Percentiles rank a stretch among this genome's conserved stretches.
Conservation (phyloP, 1,140 invertebrate species). For the Drosophila carrolli region DNA sequence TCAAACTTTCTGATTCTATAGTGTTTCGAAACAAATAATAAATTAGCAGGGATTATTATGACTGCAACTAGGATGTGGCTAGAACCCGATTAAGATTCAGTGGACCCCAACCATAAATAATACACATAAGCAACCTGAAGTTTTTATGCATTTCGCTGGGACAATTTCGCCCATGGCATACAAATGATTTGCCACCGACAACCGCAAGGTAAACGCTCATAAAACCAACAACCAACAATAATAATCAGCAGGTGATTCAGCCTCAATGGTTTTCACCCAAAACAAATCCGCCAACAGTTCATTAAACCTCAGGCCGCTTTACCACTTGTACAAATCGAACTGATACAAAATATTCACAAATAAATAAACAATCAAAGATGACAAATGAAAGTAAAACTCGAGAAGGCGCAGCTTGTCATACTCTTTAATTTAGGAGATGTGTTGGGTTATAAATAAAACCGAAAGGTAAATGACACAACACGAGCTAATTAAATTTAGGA, state of each 20-base stretch:
- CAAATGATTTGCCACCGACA: conserved; percentile 48
- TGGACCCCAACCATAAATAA: conserved; percentile 57
- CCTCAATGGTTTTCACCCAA: conserved; percentile 67
- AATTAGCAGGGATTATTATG: conserved; percentile 15
- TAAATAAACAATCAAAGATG: conserved; percentile 70
- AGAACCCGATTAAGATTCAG: conserved; percentile 58
- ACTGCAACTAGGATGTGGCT: conserved; percentile 55
- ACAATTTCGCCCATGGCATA: conserved; percentile 73
- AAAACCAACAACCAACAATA: conserved; percentile 41
- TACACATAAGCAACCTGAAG: conserved; percentile 25
- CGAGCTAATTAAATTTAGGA: background rate
- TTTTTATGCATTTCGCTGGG: conserved; percentile 51
- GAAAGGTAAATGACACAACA: conserved; percentile 9
- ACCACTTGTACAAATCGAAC: conserved; percentile 55
- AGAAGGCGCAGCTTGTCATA: conserved; percentile 46
- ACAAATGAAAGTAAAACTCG: conserved; percentile 59
- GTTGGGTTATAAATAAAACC: conserved; percentile 4
- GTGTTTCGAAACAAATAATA: conserved; percentile 21
- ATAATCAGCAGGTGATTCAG: conserved; percentile 61
- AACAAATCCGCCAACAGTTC: conserved; percentile 69
- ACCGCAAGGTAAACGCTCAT: conserved; percentile 62
- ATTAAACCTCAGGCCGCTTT: conserved; percentile 61
- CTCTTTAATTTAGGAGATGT: conserved; percentile 25
- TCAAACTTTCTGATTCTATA: conserved; percentile 34
- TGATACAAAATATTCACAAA: conserved; percentile 56